Evolutionary conservation across 2,113 vertebrate species (phyloP), one percentile per base, ranked within the genome.

Genomic region (Pluvialis apricaria): DNA sequence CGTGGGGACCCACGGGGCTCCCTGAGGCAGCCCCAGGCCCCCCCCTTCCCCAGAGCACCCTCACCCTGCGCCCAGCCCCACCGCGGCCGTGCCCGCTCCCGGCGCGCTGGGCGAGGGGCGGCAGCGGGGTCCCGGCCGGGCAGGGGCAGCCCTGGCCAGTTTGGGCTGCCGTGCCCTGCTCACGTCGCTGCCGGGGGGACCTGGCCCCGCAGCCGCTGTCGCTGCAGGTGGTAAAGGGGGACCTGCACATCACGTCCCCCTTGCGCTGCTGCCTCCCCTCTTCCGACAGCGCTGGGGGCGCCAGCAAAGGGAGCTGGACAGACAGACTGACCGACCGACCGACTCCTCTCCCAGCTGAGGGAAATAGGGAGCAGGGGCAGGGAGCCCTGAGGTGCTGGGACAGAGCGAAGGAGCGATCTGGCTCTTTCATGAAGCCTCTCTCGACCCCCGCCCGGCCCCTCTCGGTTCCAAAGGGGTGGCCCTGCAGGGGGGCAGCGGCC

Each of bases 41-140:
- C 31, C 15, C 71, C n/a, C 25, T 68, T 38, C 32, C 51, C 82
- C 42, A 15, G 29, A 71, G 31, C 68, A 47, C 44, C 55, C 42
- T 51, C 1, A 0, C 29, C 38, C 69, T 11, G 44, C 5, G 1
- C 5, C 52, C 72, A 58, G 58, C 21, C 79, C 44, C 80, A 19
- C 26, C 0, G 1, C 4, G 5, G 70, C 60, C 11, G 2, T 61
- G 40, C 32, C 82, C 1, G 1, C 55, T 76, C 40, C 55, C 78
- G 40, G 42, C 2, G 0, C 1, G 2, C 47, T 5, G 79, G 45
- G 62, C 1, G 2, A 29, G 36, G 25, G 79, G 49, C 0, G 0
- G 55, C 72, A 62, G 42, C 0, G 2, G 45, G 28, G 40, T 57
- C 42, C 36, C 2, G 0, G 0, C 51, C 58, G 75, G 25, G 57